Conservation (phyloP, 2,888 invertebrate species). For the Norana najaformis region DNA sequence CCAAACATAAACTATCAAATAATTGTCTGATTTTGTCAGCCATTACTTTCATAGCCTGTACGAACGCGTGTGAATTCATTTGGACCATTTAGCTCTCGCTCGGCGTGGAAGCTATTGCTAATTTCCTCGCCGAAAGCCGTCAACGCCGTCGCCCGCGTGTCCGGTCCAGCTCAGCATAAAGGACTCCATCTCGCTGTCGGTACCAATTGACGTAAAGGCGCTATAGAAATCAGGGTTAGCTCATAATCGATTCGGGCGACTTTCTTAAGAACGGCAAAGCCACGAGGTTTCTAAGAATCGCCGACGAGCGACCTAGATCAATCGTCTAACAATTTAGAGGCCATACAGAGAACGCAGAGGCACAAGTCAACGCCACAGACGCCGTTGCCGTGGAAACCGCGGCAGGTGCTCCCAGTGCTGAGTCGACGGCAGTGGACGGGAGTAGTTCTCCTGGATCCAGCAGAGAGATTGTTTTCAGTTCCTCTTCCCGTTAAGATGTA, state of each 20-base stretch:
- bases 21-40: not conserved
- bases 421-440: no score
- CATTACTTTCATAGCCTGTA: no score
- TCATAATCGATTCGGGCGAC: not conserved
- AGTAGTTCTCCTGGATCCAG: not conserved
- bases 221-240: not conserved
- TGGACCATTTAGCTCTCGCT: not conserved
- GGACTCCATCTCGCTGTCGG: not conserved
- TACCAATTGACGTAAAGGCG: not conserved
- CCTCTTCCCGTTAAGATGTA: not conserved
- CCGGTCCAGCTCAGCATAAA: not conserved
- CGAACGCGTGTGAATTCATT: not conserved
- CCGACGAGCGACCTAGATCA: not conserved
- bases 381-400: not conserved
- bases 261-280: not conserved
- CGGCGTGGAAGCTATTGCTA: no score
- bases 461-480: not conserved
- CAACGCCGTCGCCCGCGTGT: not conserved
- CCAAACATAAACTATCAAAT: not conserved
- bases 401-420: no score
- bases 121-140: not conserved
- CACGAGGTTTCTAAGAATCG: not conserved
- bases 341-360: not conserved
- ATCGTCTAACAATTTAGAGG: no score
- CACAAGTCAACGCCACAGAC: slow-evolving; percentile 13